These are phyloP conservation scores for Platycheirus albimanus DNA, from an alignment of 2,888 invertebrate genomes.

Conservation along the genomic window DNA sequence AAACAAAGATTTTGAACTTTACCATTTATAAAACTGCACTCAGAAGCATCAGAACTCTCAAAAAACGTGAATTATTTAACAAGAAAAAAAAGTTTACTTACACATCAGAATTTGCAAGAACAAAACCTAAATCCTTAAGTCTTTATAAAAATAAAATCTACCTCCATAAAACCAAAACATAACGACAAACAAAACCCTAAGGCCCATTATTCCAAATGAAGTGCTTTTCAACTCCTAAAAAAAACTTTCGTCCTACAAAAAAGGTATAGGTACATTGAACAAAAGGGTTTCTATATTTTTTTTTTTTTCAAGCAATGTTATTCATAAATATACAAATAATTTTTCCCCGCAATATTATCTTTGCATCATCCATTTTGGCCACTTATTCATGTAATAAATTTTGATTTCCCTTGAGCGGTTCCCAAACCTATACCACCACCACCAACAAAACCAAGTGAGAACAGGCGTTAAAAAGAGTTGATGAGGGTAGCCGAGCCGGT, in stretches of 20 bases:
- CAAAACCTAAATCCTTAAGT: too few relatives aligned
- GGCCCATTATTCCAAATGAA: slow-evolving; percentile 59
- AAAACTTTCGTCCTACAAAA: slow-evolving; percentile 10
- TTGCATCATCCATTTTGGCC: slow-evolving; percentile 68
- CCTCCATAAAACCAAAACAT: slow-evolving; percentile 18
- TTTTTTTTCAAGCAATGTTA: slow-evolving; percentile 9
- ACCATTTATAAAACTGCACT: too few relatives aligned
- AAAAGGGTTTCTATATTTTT: slow-evolving; percentile 41
- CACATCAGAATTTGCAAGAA: too few relatives aligned
- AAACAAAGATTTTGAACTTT: too few relatives aligned
- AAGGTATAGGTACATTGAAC: slow-evolving; percentile 14
- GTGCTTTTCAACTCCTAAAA: slow-evolving; percentile 52
- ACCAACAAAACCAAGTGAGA: slow-evolving; percentile 4
- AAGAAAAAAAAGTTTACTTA: too few relatives aligned
- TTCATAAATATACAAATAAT: slow-evolving; percentile 62
- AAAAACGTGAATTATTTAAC: too few relatives aligned
- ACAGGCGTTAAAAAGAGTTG: slow-evolving; percentile 60
- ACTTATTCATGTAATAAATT: slow-evolving; percentile 64
- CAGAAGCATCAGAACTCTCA: too few relatives aligned
- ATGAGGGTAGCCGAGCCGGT: slow-evolving; percentile 41
- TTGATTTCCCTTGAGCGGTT: slow-evolving; percentile 64
- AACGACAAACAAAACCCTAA: slow-evolving; percentile 16
- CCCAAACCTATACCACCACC: background rate
- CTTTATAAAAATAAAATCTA: too few relatives aligned
- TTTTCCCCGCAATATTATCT: slow-evolving; percentile 66